Evolutionary conservation across 2,888 invertebrate species (phyloP), one percentile per base, ranked within the genome.

Genomic region (Ditula angustiorana): DNA sequence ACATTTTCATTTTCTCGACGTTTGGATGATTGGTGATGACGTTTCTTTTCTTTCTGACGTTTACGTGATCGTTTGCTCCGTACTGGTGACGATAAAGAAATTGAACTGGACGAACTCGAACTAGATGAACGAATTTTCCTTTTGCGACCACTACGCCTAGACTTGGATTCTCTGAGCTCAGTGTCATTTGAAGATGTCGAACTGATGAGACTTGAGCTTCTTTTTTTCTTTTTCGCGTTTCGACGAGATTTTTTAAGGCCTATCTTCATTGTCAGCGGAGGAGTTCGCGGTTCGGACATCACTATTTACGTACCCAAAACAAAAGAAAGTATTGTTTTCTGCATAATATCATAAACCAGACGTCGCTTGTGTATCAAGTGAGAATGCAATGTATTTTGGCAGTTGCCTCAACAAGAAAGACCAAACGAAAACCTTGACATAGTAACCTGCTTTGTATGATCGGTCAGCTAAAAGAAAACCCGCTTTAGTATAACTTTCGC

Each of bases 271-370:
- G 16, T 11, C 23, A 28, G 28, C 13, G 49, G 49, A 5, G 49
- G 49, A 24, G 49, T 49, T 26, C 49, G 26, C 49, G 49, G 49
- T 13, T 49, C 28, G 3, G 49, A 49, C 49, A 49, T 49, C 49
- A 2, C 16, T 26, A 49, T 19, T 44, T 13, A 10, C n/a, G 49
- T 13, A 49, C 26, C 26, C 5, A 49, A 49, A 49, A 49, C 26
- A 49, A 49, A 49, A 26, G n/a, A 49, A 49, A 44, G 2, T 4
- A 11, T 37, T 13, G 2, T 16, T 13, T 37, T n/a, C n/a, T n/a
- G n/a, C n/a, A n/a, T n/a, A n/a, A n/a, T n/a, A n/a, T n/a, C n/a
- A n/a, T n/a, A n/a, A n/a, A n/a, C n/a, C n/a, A n/a, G n/a, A n/a
- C n/a, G n/a, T n/a, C n/a, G n/a, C n/a, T n/a, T n/a, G n/a, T n/a